Conservation (phyloP, 2,113 vertebrate species). For the Solea solea region DNA sequence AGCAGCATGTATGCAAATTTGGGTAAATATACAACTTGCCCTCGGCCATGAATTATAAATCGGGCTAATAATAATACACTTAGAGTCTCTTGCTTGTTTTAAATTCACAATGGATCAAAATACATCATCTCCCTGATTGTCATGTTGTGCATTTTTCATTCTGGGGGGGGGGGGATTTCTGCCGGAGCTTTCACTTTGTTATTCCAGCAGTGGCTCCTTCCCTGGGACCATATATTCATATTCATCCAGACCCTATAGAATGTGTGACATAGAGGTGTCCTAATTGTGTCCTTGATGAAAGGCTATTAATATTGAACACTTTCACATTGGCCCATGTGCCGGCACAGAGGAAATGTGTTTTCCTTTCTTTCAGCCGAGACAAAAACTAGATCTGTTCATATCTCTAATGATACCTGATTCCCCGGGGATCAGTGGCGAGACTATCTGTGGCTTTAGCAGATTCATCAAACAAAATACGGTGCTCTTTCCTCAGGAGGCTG, state of each 20-base stretch:
- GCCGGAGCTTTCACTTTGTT: slow-evolving; percentile 72
- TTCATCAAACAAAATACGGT: slow-evolving; percentile 83
- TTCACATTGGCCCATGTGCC: slow-evolving; percentile 67
- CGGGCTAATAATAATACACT: slow-evolving; percentile 65
- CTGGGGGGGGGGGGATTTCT: slow-evolving; percentile 17
- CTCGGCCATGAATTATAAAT: slow-evolving; percentile 73
- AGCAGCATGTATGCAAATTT: slow-evolving; percentile 68
- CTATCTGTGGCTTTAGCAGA: slow-evolving; percentile 79
- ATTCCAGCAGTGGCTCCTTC: slow-evolving; percentile 75
- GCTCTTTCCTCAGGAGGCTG: slow-evolving; percentile 79
- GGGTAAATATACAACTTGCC: slow-evolving; percentile 74
- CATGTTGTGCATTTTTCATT: slow-evolving; percentile 60
- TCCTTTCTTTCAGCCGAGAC: slow-evolving; percentile 61
- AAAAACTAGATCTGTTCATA: slow-evolving; percentile 82
- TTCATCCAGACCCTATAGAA: slow-evolving; percentile 80
- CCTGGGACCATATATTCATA: slow-evolving; percentile 79
- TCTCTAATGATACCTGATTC: slow-evolving; percentile 87
- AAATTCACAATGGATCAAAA: slow-evolving; percentile 74
- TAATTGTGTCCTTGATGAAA: slow-evolving; percentile 88
- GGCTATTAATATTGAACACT: slow-evolving; percentile 86
- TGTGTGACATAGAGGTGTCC: slow-evolving; percentile 84
- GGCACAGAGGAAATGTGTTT: slow-evolving; percentile 63
- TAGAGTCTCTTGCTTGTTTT: slow-evolving; percentile 62
- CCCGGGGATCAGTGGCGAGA: slow-evolving; percentile 73
- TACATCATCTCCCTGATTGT: slow-evolving; percentile 64